These are phyloP conservation scores for Syrphus vitripennis DNA, from an alignment of 2,888 invertebrate genomes.

Conservation along the genomic window DNA sequence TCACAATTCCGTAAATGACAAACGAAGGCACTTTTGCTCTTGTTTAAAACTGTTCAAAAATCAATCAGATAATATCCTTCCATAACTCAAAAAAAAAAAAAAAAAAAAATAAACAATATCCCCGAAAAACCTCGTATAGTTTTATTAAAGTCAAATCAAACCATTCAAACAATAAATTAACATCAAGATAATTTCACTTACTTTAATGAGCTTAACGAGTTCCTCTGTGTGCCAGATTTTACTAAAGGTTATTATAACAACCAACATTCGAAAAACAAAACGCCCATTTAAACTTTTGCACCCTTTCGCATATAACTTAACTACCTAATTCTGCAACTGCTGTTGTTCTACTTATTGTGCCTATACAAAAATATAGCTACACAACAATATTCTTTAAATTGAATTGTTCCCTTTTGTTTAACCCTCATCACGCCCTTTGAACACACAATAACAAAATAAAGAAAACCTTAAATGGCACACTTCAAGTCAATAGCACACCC, in stretches of 20 bases:
- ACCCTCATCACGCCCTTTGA: background rate
- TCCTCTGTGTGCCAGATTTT: conserved; percentile 2
- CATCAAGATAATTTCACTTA: conserved; percentile 7
- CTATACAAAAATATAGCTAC: background rate
- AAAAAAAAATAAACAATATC: background rate
- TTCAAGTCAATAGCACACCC: conserved; percentile 13
- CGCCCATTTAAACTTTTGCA: conserved; percentile 15
- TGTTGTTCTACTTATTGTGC: background rate
- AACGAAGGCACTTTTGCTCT: too few relatives aligned
- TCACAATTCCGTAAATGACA: too few relatives aligned
- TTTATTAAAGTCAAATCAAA: background rate
- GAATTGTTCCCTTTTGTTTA: conserved; percentile 1
- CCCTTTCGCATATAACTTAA: background rate
- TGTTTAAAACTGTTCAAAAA: too few relatives aligned
- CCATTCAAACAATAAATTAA: background rate
- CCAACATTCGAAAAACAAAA: conserved; percentile 4
- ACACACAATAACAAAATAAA: background rate
- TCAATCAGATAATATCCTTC: too few relatives aligned
- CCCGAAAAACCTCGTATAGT: background rate
- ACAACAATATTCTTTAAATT: conserved; percentile 8
- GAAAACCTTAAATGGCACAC: background rate
- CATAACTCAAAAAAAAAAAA: too few relatives aligned
- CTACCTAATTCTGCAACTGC: background rate
- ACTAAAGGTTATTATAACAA: conserved; percentile 23
- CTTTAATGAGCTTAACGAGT: conserved; percentile 37